Evolutionary conservation across 1,140 invertebrate species (phyloP).

Genomic region (Conus ventricosus): DNA sequence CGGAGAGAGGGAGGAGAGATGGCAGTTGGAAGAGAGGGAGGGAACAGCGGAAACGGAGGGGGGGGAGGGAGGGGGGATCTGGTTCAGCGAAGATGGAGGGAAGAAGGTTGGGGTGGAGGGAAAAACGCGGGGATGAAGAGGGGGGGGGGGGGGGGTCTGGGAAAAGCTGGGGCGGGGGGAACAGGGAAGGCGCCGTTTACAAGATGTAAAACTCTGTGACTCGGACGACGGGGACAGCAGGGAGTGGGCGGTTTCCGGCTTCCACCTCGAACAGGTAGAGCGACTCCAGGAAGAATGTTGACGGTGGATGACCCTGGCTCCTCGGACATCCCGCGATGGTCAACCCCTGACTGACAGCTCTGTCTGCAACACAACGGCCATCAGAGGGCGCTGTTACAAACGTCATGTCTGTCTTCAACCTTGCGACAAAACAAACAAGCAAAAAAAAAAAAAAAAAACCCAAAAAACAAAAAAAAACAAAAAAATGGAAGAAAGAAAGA

Average conservation of each 20-base stretch:
- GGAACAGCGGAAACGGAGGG: too few relatives aligned
- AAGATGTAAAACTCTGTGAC: neutral
- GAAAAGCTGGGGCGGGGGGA: neutral
- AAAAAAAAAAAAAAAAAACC: neutral
- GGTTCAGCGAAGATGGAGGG: too few relatives aligned
- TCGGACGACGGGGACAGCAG: neutral
- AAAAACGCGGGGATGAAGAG: too few relatives aligned
- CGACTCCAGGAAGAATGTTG: constrained; percentile 63
- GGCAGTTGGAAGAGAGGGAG: too few relatives aligned
- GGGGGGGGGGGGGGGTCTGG: neutral
- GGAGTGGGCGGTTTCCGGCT: neutral
- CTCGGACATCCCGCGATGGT: constrained; percentile 63
- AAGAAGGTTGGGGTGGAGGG: too few relatives aligned
- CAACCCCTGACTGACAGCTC: constrained; percentile 53
- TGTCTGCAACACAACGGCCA: constrained; percentile 44
- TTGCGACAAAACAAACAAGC: neutral
- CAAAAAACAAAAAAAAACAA: too few relatives aligned
- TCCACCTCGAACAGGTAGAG: constrained; percentile 69
- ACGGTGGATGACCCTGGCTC: constrained; percentile 58
- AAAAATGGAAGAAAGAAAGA: too few relatives aligned
- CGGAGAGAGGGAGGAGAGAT: too few relatives aligned
- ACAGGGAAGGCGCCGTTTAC: neutral
- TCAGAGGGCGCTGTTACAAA: too few relatives aligned
- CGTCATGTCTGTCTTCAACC: too few relatives aligned
- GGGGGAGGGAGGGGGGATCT: too few relatives aligned